A percentile compares a stretch with the other conserved stretches of the same genome.
Conservation (phyloP, 2,113 vertebrate species). For the Trochalopteron elliotii region DNA sequence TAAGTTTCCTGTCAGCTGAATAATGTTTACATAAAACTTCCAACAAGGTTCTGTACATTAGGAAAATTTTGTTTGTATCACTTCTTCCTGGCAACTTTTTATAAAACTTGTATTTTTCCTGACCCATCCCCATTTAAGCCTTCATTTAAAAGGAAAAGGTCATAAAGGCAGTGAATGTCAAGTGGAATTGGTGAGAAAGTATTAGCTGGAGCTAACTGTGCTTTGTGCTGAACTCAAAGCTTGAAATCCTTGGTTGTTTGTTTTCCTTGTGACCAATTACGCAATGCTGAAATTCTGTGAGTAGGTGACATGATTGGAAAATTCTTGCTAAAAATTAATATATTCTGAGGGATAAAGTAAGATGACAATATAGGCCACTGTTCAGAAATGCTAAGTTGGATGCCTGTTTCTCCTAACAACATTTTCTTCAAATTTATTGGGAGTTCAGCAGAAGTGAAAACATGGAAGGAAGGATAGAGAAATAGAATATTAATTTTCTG, state of each 20-base stretch:
- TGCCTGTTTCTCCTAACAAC: background rate
- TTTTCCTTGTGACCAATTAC: background rate
- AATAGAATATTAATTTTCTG: background rate
- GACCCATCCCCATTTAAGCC: background rate
- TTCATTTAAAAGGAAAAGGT: background rate
- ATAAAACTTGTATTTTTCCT: background rate
- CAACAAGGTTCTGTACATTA: background rate
- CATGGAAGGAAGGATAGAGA: background rate
- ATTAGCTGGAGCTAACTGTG: background rate
- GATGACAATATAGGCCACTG: background rate
- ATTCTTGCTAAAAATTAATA: background rate
- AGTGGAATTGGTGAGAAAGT: background rate
- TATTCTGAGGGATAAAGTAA: background rate
- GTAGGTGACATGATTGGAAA: background rate
- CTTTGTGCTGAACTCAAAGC: background rate
- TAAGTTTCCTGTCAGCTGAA: background rate
- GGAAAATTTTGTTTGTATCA: background rate
- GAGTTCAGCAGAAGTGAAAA: background rate
- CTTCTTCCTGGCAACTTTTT: background rate
- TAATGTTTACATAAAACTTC: background rate
- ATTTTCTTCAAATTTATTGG: background rate
- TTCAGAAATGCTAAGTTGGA: background rate
- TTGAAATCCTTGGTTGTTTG: background rate
- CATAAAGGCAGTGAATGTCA: background rate
- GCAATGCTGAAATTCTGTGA: background rate